These are phyloP conservation scores for Labia minor DNA, from an alignment of 2,888 invertebrate genomes.

Conservation along the genomic window DNA sequence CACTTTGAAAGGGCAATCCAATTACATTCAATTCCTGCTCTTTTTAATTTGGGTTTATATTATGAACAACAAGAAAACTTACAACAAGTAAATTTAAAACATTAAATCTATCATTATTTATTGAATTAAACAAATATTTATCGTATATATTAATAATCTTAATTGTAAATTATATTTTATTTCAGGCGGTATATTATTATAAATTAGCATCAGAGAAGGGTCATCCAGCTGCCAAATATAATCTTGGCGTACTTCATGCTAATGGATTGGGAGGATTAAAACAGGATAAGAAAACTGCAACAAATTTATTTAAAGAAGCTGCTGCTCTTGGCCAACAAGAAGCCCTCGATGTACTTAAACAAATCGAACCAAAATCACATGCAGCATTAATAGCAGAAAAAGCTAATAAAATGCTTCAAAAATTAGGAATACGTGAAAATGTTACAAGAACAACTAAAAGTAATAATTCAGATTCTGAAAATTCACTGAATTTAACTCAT, in stretches of 20 bases:
- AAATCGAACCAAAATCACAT: neutral
- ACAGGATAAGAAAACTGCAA: slow-evolving; percentile 42
- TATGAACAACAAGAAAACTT: slow-evolving; percentile 58
- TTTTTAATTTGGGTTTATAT: slow-evolving; percentile 57
- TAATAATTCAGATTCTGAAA: neutral
- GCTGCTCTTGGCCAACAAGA: slow-evolving; percentile 47
- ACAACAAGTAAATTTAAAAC: slow-evolving; percentile 31
- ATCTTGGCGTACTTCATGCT: slow-evolving; percentile 55
- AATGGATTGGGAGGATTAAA: slow-evolving; percentile 51
- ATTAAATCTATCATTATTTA: slow-evolving; percentile 24
- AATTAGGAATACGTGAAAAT: neutral
- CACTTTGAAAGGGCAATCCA: slow-evolving; percentile 46
- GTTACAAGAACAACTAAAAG: neutral
- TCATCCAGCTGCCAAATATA: slow-evolving; percentile 56
- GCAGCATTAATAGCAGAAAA: neutral
- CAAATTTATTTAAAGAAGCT: slow-evolving; percentile 45
- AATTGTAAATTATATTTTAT: slow-evolving; percentile 22
- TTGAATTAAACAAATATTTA: neutral
- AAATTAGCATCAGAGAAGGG: slow-evolving; percentile 49
- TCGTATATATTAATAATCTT: neutral
- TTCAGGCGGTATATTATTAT: slow-evolving; percentile 56
- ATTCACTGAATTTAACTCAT: too few species aligned
- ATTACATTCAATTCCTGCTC: slow-evolving; percentile 48
- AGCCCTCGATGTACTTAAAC: slow-evolving; percentile 42
- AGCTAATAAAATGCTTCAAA: neutral